Evolutionary conservation across 2,113 vertebrate genomes (phyloP).

Genomic region (Azemiops feae): DNA sequence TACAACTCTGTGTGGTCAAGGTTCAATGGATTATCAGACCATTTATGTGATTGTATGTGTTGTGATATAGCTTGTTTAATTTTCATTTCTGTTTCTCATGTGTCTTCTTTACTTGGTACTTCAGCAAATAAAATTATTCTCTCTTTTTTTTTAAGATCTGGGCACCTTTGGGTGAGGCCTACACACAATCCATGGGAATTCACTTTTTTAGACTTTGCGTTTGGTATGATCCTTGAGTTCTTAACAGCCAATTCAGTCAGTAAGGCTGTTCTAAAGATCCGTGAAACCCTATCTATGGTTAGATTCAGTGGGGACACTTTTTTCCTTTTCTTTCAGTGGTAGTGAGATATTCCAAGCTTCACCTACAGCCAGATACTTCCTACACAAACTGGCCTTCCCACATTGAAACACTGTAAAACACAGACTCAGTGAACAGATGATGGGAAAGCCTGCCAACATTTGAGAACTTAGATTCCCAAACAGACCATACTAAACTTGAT

Average conservation of each 20-base stretch:
- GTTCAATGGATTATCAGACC: background rate
- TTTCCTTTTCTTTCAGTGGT: background rate
- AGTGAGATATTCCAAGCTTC: background rate
- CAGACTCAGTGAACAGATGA: background rate
- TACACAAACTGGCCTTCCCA: background rate
- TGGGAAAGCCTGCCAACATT: background rate
- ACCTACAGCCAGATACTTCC: background rate
- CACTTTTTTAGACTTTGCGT: background rate
- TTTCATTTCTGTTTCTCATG: background rate
- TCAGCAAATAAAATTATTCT: background rate
- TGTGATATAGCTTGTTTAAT: background rate
- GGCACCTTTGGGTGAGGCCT: background rate
- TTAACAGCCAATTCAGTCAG: background rate
- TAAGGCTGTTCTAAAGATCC: background rate
- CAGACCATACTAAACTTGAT: background rate
- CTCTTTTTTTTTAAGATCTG: background rate
- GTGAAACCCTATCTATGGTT: background rate
- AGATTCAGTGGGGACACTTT: background rate
- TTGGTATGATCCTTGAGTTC: background rate
- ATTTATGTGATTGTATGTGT: background rate
- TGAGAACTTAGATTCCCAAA: background rate
- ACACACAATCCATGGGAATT: background rate
- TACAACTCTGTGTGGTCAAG: background rate
- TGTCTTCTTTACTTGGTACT: background rate
- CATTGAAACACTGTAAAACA: background rate